Evolutionary conservation across 1,140 invertebrate genomes (phyloP).

Genomic region (Sogatella furcifera): DNA sequence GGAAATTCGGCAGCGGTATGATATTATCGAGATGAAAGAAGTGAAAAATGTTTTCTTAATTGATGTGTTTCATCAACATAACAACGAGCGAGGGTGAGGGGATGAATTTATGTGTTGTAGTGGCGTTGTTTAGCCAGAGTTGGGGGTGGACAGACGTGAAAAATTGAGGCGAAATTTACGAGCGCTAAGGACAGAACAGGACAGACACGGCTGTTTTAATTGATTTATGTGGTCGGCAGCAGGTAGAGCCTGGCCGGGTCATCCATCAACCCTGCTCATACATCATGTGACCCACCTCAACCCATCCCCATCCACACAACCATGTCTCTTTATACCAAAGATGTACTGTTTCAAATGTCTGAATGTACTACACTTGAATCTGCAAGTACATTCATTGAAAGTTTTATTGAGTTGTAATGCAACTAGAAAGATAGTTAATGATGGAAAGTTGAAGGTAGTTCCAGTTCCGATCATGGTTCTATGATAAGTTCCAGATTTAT

Average conservation of each 20-base stretch:
- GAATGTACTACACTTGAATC: too few relatives aligned
- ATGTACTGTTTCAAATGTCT: too few relatives aligned
- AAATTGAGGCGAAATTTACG: constrained; percentile 1
- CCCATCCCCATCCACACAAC: too few relatives aligned
- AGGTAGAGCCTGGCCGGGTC: neutral
- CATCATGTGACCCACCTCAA: too few relatives aligned
- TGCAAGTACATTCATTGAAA: too few relatives aligned
- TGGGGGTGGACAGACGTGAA: constrained; percentile 1
- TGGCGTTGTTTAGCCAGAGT: neutral
- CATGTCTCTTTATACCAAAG: too few relatives aligned
- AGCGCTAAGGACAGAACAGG: neutral
- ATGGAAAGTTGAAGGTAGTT: too few relatives aligned
- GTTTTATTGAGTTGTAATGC: too few relatives aligned
- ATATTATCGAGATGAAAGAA: neutral
- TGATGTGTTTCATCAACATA: constrained; percentile 4
- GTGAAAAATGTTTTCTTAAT: constrained; percentile 1
- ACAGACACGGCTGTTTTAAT: neutral
- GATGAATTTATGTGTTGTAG: constrained; percentile 1
- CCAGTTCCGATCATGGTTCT: too few relatives aligned
- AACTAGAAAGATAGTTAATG: too few relatives aligned
- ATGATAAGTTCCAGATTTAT: too few relatives aligned
- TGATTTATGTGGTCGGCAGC: constrained; percentile 1
- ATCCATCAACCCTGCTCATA: neutral
- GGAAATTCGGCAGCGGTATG: too few relatives aligned
- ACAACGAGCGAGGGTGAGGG: neutral